Evolutionary conservation across 2,888 invertebrate genomes (phyloP), one percentile per base, ranked within the genome.

Genomic region (Tanypteryx hageni): DNA sequence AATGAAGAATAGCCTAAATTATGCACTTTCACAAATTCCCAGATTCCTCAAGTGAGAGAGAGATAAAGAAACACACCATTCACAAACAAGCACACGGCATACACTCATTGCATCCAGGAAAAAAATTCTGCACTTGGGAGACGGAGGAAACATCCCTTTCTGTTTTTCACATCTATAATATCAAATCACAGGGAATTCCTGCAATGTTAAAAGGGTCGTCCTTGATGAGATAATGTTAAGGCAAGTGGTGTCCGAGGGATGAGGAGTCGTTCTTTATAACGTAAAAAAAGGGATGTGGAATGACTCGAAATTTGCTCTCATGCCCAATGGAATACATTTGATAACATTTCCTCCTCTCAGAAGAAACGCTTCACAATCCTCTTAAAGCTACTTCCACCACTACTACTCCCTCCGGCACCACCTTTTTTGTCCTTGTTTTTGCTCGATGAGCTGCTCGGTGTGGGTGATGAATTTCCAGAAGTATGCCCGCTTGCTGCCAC

Each of bases 301-400:
- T 89, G 89, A 89, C 89, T 89, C 56, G 27, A 56, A 89, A 64
- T 89, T 89, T 68, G 68, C 76, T 89, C 64, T 89, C 64, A n/a
- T 61, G 44, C 64, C 56, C 44, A 61, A 61, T 31, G 61, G 64
- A 68, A 64, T 64, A 89, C n/a, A 64, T 64, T 89, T 11, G n/a
- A 13, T 14, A 31, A 16, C 16, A 18, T 64, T n/a, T 44, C 31
- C 44, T 59, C 44, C 59, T 13, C 16, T 64, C 64, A 89, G 27
- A 89, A 89, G 89, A 89, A 89, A 61, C 89, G 61, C 89, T 89
- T 89, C 18, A 89, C 89, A 68, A 89, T 89, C 64, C 64, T 59
- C 56, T 89, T 89, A 44, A 89, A 89, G 68, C 89, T 89, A 89
- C 89, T 89, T 4, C 89, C 89, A 31, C 89, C 89, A 31, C 89